Evolutionary conservation across 1,140 invertebrate species (phyloP).

Genomic region (Pachyrhynchus sulphureomaculatus): DNA sequence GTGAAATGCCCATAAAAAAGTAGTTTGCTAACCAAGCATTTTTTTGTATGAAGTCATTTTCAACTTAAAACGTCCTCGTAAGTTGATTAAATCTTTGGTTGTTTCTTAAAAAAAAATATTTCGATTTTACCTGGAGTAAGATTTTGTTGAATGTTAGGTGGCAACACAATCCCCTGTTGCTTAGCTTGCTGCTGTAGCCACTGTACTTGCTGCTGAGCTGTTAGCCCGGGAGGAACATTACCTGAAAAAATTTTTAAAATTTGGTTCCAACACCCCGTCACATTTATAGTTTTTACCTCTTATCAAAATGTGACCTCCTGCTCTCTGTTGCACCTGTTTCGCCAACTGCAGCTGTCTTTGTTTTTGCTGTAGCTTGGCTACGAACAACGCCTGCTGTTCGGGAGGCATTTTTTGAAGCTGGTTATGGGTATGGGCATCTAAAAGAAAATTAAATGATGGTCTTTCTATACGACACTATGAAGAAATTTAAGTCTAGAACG

Average conservation of each 20-base stretch:
- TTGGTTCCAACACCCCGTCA: not conserved
- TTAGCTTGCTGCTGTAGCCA: conserved; percentile 66
- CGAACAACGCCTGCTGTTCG: conserved; percentile 72
- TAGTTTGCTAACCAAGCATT: too few relatives aligned
- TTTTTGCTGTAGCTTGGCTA: conserved; percentile 70
- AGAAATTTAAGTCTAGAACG: too few relatives aligned
- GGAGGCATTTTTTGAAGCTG: conserved; percentile 80
- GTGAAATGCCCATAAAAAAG: too few relatives aligned
- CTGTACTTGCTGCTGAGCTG: conserved; percentile 65
- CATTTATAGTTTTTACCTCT: conserved; percentile 47
- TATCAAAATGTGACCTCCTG: conserved; percentile 52
- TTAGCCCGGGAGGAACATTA: conserved; percentile 60
- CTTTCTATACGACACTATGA: not conserved
- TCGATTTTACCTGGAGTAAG: conserved; percentile 40
- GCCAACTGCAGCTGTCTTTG: conserved; percentile 57
- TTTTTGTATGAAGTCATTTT: too few relatives aligned
- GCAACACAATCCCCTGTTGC: conserved; percentile 56
- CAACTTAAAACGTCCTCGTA: too few relatives aligned
- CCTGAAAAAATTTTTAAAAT: conserved; percentile 15
- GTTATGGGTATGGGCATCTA: conserved; percentile 79
- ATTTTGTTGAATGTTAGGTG: conserved; percentile 43
- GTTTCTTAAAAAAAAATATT: too few relatives aligned
- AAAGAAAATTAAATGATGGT: conserved; percentile 5
- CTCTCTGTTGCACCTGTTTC: conserved; percentile 56
- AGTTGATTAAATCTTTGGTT: too few relatives aligned